Percentiles rank a stretch among this genome's conserved stretches.
Evolutionary conservation across 2,113 vertebrate species (phyloP).

Genomic region (Sinocyclocheilus grahami): DNA sequence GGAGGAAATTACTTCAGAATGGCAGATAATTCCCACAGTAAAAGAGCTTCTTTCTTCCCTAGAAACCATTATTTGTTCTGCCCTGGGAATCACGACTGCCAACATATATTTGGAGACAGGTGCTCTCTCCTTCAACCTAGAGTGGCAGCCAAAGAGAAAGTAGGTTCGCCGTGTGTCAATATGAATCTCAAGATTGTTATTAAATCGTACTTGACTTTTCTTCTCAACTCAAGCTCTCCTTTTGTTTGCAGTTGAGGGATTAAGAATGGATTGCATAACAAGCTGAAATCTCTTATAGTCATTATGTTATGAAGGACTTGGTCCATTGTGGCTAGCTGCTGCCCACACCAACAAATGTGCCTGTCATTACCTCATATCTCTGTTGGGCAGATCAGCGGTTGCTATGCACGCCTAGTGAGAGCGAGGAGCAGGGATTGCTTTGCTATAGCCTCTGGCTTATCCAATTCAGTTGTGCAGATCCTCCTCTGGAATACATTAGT

Average conservation of each 20-base stretch:
- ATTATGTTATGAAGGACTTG: slow-evolving; percentile 1
- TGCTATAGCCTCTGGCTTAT: slow-evolving; percentile 58
- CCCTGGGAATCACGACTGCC: background rate
- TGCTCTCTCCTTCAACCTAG: background rate
- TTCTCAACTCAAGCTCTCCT: background rate
- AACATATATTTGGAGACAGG: background rate
- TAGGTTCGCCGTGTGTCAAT: background rate
- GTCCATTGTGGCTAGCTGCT: background rate
- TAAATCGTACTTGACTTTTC: background rate
- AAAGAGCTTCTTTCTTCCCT: slow-evolving; percentile 48
- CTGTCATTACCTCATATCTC: slow-evolving; percentile 68
- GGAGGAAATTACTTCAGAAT: slow-evolving; percentile 72
- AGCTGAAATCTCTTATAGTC: background rate
- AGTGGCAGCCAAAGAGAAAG: background rate
- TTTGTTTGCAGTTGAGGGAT: background rate
- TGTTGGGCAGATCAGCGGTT: slow-evolving; percentile 58
- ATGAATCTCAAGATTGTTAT: background rate
- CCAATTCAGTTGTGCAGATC: slow-evolving; percentile 53
- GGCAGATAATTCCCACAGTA: slow-evolving; percentile 69
- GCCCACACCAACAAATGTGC: slow-evolving; percentile 51
- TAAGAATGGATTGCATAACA: slow-evolving; percentile 38
- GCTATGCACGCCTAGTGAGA: slow-evolving; percentile 41
- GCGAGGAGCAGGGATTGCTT: slow-evolving; percentile 51
- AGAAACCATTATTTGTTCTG: slow-evolving; percentile 34
- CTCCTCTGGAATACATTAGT: slow-evolving; percentile 61